Evolutionary conservation across 2,888 invertebrate species (phyloP), one percentile per base, ranked within the genome.

Genomic region (Diploptera punctata): DNA sequence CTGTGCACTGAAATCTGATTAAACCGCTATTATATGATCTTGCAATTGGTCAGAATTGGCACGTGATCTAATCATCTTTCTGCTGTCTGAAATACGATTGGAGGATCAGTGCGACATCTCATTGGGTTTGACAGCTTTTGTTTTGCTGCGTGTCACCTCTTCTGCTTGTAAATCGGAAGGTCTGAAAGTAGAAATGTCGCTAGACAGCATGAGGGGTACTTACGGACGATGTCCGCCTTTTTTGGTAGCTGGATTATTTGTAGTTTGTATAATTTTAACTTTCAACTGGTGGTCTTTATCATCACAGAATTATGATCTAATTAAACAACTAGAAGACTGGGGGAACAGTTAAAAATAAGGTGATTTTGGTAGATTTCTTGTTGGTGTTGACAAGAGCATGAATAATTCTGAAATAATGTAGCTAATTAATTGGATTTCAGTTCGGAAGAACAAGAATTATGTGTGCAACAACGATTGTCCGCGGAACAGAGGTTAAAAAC

Each of bases 181-280:
- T 29, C 57, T n/a, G 57, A 29, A 57, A 57, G 3, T 78, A 80
- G 83, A 79, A 57, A 76, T 7, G 75, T 79, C 65, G 80, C 86
- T 54, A 82, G 75, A 75, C 43, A 72, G 49, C 31, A 75, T 73
- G 69, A 68, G 75, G 49, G 75, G 75, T 3, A 69, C 44, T 67
- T 67, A 73, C 60, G 73, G 73, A 72, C 71, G 75, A 19, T 75
- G 71, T 72, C 75, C 75, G 54, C 73, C 75, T 9, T 75, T 73
- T 38, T 49, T 75, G 33, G 69, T 75, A 16, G 73, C 71, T 19
- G 73, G 75, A 4, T 61, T 75, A 21, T 13, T 75, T 13, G 61
- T 75, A 4, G 62, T 73, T 5, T 73, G 71, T 67, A 43, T 75
- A 26, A 72, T 75, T 67, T 67, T 73, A 26, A 70, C 70, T 16